Base-by-base conservation (phyloP, 2,797 vertebrate genomes). In the Hippopotamyrus pictus region DNA sequence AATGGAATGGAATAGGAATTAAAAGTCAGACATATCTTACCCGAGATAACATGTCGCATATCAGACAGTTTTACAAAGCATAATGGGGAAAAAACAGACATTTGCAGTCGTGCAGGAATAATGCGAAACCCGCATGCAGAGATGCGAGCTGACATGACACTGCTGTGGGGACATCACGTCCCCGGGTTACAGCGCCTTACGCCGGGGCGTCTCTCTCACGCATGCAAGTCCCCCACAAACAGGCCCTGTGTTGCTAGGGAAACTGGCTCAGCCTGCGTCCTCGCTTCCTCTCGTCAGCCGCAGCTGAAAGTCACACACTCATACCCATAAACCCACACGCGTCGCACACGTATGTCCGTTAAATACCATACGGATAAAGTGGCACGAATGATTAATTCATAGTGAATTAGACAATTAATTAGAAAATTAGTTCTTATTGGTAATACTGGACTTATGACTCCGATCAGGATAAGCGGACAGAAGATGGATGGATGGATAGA, bases 211-310 rank as follows among this genome's bases (percentile, higher is more conserved):
- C 79, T 46, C 79, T 50, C 3, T n/a, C 79, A 50, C 22, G 79
- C 46, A 84, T 11, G 9, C 82, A 25, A n/a, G 48, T 22, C 19
- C 82, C 82, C 44, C 82, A 51, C 82, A 48, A 25, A 48, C 82
- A 84, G 82, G 4, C 9, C n/a, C 82, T n/a, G n/a, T 51, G 82
- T 84, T 84, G 82, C 82, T 46, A 84, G n/a, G 82, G 82, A 48
- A 84, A 84, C 82, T 22, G 19, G 46, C 82, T 84, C 82, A 84
- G 82, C 6, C 82, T 12, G 44, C 9, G 3, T 84, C 46, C 82
- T 51, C 19, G 6, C n/a, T 25, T 84, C 44, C 46, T 51, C 82
- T 8, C n/a, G 48, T 11, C 17, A 84, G 82, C n/a, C 22, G 9
- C 82, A 84, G 46, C 44, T 84, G 44, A 46, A 44, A 50, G 19